Evolutionary conservation across 1,140 invertebrate species (phyloP).

Genomic region (Acyrthosiphon pisum): DNA sequence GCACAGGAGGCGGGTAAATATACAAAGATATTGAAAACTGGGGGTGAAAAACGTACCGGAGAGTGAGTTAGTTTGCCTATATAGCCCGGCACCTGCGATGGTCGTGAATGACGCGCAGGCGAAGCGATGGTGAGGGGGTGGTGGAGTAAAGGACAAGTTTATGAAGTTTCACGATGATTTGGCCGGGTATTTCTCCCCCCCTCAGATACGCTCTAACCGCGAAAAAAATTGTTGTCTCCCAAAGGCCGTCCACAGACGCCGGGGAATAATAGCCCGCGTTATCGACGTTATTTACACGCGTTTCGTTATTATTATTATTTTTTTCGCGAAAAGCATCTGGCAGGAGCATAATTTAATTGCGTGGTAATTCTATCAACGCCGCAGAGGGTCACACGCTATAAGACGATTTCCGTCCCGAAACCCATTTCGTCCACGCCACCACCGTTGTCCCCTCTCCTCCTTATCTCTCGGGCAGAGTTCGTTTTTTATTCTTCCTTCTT

Average conservation of each 20-base stretch:
- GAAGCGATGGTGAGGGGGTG: too few species aligned
- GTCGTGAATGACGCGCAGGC: background rate
- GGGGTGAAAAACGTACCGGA: background rate
- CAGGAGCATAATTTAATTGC: constrained; percentile 45
- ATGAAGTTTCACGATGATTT: background rate
- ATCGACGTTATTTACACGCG: constrained; percentile 43
- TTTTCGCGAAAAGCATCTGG: background rate
- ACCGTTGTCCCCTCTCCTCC: background rate
- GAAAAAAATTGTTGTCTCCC: background rate
- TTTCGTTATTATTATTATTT: background rate
- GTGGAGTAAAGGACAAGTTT: background rate
- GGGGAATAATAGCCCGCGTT: background rate
- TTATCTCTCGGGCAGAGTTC: background rate
- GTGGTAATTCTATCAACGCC: background rate
- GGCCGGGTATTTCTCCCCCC: background rate
- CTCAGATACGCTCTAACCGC: too few species aligned
- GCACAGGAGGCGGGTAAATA: background rate
- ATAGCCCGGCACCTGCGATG: background rate
- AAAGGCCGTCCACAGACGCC: background rate
- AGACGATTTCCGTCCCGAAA: constrained; percentile 33
- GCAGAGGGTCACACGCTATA: constrained; percentile 23
- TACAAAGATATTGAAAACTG: background rate
- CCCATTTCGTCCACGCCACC: background rate
- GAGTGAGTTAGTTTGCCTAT: constrained; percentile 22
- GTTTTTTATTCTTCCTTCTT: background rate